A percentile compares a stretch with the other conserved stretches of the same genome.
These are phyloP conservation scores for Ischnus inquisitorius DNA, from an alignment of 2,888 invertebrate species.

Conservation along the genomic window DNA sequence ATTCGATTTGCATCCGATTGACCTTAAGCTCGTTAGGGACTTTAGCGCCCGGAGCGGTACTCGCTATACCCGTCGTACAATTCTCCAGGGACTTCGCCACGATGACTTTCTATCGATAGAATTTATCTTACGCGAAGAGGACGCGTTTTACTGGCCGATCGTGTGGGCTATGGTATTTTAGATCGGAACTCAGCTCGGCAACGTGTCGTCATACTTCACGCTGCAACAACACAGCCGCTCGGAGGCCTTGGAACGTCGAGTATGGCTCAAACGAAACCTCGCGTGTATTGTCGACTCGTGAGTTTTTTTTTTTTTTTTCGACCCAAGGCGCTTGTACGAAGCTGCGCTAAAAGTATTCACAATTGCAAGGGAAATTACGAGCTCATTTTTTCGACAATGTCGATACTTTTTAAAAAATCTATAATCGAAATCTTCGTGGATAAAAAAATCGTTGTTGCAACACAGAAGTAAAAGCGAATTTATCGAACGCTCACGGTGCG, in stretches of 20 bases:
- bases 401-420: neutral
- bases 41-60: neutral
- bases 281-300: neutral
- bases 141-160: neutral
- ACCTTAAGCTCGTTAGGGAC: constrained; percentile 60
- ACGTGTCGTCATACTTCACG: neutral
- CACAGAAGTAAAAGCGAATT: too few species aligned
- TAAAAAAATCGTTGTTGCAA: too few species aligned
- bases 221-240: constrained; percentile 4
- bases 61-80: neutral
- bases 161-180: constrained; percentile 35
- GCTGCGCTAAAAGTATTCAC: neutral
- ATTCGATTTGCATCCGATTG: constrained; percentile 71
- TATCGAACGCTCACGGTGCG: too few species aligned
- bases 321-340: too few species aligned
- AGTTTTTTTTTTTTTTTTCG: constrained; percentile 1
- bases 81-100: constrained; percentile 35
- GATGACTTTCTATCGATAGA: constrained; percentile 54
- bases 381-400: neutral
- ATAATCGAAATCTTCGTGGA: too few species aligned
- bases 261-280: constrained; percentile 7
- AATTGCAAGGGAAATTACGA: neutral
- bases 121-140: constrained; percentile 8
- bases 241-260: constrained; percentile 25
- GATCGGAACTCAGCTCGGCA: neutral